phyloP scores from a whole-genome alignment of 2,113 vertebrate genomes.

The Mormoops blainvillei region DNA sequence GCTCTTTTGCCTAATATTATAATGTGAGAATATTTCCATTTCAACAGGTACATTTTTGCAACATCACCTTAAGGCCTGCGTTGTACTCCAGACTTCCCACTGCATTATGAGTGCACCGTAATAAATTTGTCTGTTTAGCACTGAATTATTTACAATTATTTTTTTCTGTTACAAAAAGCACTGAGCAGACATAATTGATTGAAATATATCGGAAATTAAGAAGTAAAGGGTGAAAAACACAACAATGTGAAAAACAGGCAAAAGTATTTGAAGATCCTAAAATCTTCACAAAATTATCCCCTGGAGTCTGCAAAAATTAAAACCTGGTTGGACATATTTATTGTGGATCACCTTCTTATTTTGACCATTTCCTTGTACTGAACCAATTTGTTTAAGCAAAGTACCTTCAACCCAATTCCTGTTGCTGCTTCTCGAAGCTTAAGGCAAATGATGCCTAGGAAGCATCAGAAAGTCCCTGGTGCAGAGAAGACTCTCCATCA shows the following conservation, averaged over 20 bases:
- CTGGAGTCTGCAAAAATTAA: not conserved
- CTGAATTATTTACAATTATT: not conserved
- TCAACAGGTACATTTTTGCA: conserved; percentile 6
- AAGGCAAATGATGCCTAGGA: not conserved
- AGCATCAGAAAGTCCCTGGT: not conserved
- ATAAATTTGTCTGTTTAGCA: not conserved
- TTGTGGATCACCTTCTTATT: not conserved
- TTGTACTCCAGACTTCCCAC: not conserved
- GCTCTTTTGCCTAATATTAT: not conserved
- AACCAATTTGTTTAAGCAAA: not conserved
- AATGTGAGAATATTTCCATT: conserved; percentile 38
- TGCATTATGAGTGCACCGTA: not conserved
- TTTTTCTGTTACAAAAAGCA: conserved; percentile 11
- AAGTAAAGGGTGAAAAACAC: not conserved
- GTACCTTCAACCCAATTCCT: not conserved
- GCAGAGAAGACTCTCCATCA: not conserved
- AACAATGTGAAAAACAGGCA: not conserved
- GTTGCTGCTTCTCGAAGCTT: not conserved
- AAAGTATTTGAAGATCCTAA: not conserved
- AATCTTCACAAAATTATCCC: not conserved
- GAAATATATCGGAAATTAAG: conserved; percentile 41
- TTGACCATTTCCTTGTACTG: not conserved
- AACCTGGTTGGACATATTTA: not conserved
- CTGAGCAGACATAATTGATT: not conserved
- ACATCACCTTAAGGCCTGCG: not conserved